Evolutionary conservation across 1,140 invertebrate species (phyloP).

Genomic region (Capitella teleta): DNA sequence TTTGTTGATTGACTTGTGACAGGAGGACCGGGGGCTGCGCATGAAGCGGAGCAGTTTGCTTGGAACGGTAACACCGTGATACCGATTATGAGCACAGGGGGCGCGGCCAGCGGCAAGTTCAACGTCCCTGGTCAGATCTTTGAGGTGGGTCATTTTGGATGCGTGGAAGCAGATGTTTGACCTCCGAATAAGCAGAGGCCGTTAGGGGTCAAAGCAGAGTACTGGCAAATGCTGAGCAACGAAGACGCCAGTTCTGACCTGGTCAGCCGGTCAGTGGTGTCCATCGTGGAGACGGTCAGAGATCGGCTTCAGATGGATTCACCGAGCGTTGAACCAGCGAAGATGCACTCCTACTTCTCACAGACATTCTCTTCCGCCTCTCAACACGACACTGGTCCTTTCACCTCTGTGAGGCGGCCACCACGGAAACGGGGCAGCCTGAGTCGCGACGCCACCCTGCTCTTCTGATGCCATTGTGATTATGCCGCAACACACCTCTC

Average conservation of each 20-base stretch:
- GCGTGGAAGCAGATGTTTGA: not conserved
- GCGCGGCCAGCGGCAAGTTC: conserved; percentile 33
- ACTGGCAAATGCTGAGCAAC: conserved; percentile 28
- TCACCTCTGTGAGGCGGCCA: too few species aligned
- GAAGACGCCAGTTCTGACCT: conserved; percentile 19
- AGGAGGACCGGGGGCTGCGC: conserved; percentile 32
- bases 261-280: conserved; percentile 26
- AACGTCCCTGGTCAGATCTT: conserved; percentile 36
- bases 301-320: not conserved
- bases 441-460: too few species aligned
- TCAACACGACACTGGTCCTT: too few species aligned
- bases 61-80: conserved; percentile 42
- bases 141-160: conserved; percentile 17
- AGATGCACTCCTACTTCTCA: not conserved
- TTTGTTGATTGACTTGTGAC: conserved; percentile 11
- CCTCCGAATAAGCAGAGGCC: conserved; percentile 19
- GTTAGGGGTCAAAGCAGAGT: conserved; percentile 23
- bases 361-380: too few species aligned
- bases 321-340: too few species aligned
- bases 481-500: too few species aligned
- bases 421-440: too few species aligned
- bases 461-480: too few species aligned
- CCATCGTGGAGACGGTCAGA: conserved; percentile 16
- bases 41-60: conserved; percentile 38
- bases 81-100: conserved; percentile 31